These are phyloP conservation scores for Proterorhinus semilunaris DNA, from an alignment of 2,113 vertebrate genomes.

Conservation along the genomic window DNA sequence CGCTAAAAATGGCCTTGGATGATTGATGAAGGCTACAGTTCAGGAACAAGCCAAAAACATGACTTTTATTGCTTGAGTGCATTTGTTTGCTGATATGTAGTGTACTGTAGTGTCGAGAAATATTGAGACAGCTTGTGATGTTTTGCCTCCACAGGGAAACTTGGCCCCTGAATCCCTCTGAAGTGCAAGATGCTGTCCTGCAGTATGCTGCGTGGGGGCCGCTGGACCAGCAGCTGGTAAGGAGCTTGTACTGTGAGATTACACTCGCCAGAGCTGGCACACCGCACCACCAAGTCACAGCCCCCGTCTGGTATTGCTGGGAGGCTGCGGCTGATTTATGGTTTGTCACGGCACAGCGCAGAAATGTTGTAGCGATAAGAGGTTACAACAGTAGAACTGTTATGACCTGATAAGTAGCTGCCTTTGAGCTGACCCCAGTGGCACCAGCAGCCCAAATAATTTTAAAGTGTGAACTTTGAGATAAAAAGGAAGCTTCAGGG, in stretches of 20 bases:
- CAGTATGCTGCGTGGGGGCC: slow-evolving; percentile 97
- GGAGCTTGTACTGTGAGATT: slow-evolving; percentile 44
- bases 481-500: slow-evolving; percentile 16
- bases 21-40: slow-evolving; percentile 52
- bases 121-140: neutral
- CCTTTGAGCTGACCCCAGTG: slow-evolving; percentile 38
- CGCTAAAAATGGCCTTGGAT: slow-evolving; percentile 41
- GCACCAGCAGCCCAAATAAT: slow-evolving; percentile 14
- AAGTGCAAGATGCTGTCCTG: slow-evolving; percentile 87
- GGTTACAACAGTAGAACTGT: slow-evolving; percentile 7
- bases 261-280: slow-evolving; percentile 16
- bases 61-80: slow-evolving; percentile 17
- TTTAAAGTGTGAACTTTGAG: slow-evolving; percentile 21
- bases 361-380: slow-evolving; percentile 21
- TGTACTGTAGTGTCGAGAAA: neutral
- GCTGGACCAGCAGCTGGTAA: slow-evolving; percentile 95
- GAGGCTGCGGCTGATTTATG: slow-evolving; percentile 15
- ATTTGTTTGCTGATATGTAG: slow-evolving; percentile 15
- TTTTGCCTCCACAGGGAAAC: slow-evolving; percentile 81
- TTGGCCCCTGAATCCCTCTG: slow-evolving; percentile 87
- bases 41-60: slow-evolving; percentile 15
- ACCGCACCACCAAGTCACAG: slow-evolving; percentile 15
- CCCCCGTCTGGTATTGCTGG: neutral
- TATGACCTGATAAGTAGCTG: slow-evolving; percentile 22
- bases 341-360: slow-evolving; percentile 20